Base-by-base conservation (phyloP, 2,113 vertebrate species). In the Rhadina sibilatrix region DNA sequence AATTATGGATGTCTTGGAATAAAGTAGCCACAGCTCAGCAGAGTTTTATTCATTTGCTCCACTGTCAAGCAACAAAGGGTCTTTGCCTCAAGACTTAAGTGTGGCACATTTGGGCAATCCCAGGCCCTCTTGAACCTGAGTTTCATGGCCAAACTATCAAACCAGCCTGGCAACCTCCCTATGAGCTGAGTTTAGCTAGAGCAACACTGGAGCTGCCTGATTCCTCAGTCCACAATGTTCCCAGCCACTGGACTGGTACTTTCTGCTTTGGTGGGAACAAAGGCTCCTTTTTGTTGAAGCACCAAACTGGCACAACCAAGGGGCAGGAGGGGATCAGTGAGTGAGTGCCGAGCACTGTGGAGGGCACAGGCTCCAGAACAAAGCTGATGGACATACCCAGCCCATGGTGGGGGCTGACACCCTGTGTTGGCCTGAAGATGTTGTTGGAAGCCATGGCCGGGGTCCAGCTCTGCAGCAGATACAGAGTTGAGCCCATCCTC, bases 291-390 rank as follows among this genome's bases (percentile, higher is more conserved):
- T 33, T 44, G 50, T 46, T 31, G 1, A 8, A 78, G 38, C 30
- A 22, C 52, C 56, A 61, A 74, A 69, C 19, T 2, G 1, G 22
- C 84, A 53, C 0, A 1, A 31, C 24, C 54, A 21, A 38, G 31
- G 68, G n/a, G 28, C 31, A 77, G 35, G 46, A 65, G 46, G 40
- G n/a, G 40, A 40, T 65, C 9, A 1, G 18, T 33, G 27, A 61
- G 38, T 1, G 5, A 22, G 33, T 4, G 15, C 56, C 2, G 11
- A 85, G 75, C 23, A n/a, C 65, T 2, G 0, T 3, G 11, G 35
- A 74, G 19, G n/a, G 31, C 40, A 78, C 19, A 61, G 85, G 30
- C 59, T 56, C 40, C 53, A 46, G 40, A 54, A 54, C 16, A 59
- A 56, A 66, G 38, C 24, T 52, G 60, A 70, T 10, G 66, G 64